These are phyloP conservation scores for Urocyon cinereoargenteus DNA, from an alignment of 2,797 vertebrate genomes.

Conservation along the genomic window DNA sequence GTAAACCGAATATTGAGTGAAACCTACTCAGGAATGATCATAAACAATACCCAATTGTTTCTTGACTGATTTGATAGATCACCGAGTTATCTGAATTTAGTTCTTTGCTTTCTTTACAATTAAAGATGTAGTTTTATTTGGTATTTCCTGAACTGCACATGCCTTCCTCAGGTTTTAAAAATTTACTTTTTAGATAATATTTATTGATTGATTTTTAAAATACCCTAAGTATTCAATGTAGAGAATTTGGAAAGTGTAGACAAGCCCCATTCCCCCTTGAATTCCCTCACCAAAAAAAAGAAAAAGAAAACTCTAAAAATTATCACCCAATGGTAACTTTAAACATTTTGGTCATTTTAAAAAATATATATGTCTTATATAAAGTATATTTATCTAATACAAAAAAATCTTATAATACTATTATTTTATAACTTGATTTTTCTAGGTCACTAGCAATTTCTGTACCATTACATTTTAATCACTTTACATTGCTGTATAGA, in stretches of 20 bases:
- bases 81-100: neutral
- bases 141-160: neutral
- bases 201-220: neutral
- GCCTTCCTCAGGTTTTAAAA: neutral
- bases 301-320: neutral
- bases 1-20: neutral
- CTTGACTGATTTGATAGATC: neutral
- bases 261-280: neutral
- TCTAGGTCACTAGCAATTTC: neutral
- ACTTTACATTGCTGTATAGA: neutral
- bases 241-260: neutral
- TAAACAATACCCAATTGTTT: neutral
- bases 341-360: slow-evolving; percentile 4
- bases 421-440: slow-evolving; percentile 34
- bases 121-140: neutral
- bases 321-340: neutral
- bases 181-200: neutral
- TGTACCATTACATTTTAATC: neutral
- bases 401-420: neutral
- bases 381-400: neutral
- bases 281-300: neutral
- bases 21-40: neutral
- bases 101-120: neutral
- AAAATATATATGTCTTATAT: neutral
- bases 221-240: neutral